These are phyloP conservation scores for Eupithecia exiguata DNA, from an alignment of 2,888 invertebrate species.

Conservation along the genomic window DNA sequence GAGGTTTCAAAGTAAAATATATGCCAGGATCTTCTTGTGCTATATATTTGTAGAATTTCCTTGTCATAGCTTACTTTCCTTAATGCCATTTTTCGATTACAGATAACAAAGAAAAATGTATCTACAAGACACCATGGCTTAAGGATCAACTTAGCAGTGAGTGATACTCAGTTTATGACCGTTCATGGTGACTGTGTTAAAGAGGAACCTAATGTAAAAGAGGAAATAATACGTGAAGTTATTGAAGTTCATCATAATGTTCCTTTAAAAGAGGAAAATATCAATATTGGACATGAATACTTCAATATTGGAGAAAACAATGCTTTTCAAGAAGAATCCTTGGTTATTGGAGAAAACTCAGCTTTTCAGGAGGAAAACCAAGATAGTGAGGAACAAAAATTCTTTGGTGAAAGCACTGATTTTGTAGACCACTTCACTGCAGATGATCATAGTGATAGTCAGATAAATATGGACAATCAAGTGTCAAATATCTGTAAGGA, in stretches of 20 bases:
- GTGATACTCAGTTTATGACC: neutral
- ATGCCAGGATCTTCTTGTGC: neutral
- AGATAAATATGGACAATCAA: neutral
- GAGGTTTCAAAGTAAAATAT: no score
- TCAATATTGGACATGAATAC: neutral
- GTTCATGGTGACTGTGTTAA: neutral
- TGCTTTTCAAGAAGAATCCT: neutral
- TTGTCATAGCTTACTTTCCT: neutral
- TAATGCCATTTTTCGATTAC: neutral
- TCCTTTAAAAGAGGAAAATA: neutral
- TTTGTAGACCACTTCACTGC: neutral
- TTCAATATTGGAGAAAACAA: neutral
- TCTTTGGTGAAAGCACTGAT: neutral
- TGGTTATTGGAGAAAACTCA: neutral
- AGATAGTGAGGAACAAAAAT: neutral
- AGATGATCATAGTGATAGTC: neutral
- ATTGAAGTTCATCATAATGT: neutral
- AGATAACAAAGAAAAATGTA: conserved; percentile 1
- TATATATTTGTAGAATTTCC: neutral
- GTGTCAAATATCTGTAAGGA: neutral
- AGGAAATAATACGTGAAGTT: neutral
- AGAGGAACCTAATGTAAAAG: neutral
- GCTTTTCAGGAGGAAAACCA: neutral
- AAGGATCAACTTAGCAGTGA: neutral
- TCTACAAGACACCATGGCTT: neutral